Evolutionary conservation across 92 coral and sea anemone genomes (phyloP).

Genomic region (Galaxea fascicularis): DNA sequence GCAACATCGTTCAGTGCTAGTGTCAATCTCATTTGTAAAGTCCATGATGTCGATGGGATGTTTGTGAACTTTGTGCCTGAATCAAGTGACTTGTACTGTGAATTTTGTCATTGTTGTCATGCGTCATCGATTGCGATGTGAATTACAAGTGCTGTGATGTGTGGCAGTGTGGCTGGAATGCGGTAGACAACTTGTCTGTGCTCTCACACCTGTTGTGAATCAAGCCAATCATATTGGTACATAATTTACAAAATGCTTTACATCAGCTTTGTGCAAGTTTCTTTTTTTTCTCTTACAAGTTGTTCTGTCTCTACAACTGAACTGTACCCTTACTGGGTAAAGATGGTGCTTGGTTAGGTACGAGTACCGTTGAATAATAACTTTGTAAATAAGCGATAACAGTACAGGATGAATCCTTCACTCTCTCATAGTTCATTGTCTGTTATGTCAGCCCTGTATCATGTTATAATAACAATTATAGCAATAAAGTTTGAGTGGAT

Average conservation of each 20-base stretch:
- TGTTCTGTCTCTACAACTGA: not conserved
- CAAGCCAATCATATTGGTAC: constrained; percentile 42
- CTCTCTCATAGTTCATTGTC: not conserved
- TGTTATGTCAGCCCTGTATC: not conserved
- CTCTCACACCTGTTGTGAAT: constrained; percentile 21
- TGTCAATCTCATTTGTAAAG: constrained; percentile 3
- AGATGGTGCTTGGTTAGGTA: not conserved
- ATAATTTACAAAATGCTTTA: not conserved
- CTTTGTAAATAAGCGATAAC: constrained; percentile 4
- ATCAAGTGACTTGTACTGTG: constrained; percentile 30
- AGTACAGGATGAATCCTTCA: constrained; percentile 6
- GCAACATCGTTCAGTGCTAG: constrained; percentile 19
- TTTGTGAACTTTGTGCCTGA: constrained; percentile 40
- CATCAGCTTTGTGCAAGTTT: constrained; percentile 27
- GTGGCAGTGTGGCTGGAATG: constrained; percentile 38
- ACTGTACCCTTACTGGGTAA: not conserved
- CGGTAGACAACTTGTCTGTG: constrained; percentile 10
- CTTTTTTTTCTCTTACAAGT: not conserved
- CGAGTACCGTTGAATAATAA: not conserved
- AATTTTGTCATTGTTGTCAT: constrained; percentile 32
- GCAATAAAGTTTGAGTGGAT: too few relatives aligned
- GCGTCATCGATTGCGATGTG: constrained; percentile 24
- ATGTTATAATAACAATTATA: not conserved
- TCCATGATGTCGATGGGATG: constrained; percentile 31
- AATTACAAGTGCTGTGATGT: constrained; percentile 30